These are phyloP conservation scores for Porites australiensis DNA, from an alignment of 64 coral and sea anemone genomes.

Conservation along the genomic window DNA sequence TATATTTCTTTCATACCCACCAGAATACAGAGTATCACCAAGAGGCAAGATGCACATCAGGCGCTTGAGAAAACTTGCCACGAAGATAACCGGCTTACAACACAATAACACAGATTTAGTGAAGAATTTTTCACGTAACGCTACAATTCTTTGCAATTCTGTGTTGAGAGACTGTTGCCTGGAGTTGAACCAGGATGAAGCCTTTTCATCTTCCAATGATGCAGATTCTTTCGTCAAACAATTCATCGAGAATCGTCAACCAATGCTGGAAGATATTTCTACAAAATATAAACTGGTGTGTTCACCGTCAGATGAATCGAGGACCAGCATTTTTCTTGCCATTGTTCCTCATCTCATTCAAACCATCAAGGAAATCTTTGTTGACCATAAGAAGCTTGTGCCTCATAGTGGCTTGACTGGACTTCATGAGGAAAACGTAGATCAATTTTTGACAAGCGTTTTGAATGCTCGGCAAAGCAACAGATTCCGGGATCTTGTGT, in stretches of 20 bases:
- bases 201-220: not conserved
- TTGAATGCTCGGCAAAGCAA: not conserved
- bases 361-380: not conserved
- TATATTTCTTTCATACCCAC: not conserved
- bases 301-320: not conserved
- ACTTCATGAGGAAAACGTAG: not conserved
- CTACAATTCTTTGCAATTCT: too few species aligned
- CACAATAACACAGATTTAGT: not conserved
- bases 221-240: not conserved
- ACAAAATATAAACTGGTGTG: not conserved
- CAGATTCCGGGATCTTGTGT: not conserved
- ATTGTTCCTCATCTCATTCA: constrained; percentile 9
- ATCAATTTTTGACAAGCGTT: not conserved
- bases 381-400: not conserved
- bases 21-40: constrained; percentile 28
- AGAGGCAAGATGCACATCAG: constrained; percentile 25
- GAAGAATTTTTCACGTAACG: not conserved
- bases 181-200: not conserved
- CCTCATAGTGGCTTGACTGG: not conserved
- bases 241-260: not conserved
- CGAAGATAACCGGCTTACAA: not conserved
- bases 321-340: not conserved
- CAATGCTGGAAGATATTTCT: not conserved
- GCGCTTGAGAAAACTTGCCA: constrained; percentile 30
- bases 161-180: constrained; percentile 55